Evolutionary conservation across 2,888 invertebrate species (phyloP), one percentile per base, ranked within the genome.

Genomic region (Celastrina argiolus): DNA sequence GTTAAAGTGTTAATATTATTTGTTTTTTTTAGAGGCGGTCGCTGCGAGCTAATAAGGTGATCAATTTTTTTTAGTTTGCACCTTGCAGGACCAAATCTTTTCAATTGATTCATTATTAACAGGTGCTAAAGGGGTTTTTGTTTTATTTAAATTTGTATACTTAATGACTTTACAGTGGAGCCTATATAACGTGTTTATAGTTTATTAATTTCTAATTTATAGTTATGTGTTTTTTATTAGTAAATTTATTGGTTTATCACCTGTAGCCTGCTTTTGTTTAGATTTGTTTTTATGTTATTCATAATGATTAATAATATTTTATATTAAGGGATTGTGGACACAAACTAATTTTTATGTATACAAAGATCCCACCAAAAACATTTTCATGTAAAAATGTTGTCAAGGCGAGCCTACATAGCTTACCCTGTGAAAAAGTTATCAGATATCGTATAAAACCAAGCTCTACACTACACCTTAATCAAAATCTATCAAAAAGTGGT

Each of bases 61-160:
- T 84, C 78, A 39, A 22, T 80, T 78, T 82, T 80, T 77, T 76
- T 75, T 72, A 77, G 77, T 81, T 85, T 88, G 87, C 88, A 90
- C 88, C 90, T 90, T 91, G 88, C 83, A 81, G 73, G 81, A 83
- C 84, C 81, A 78, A 83, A 82, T 81, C 77, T 80, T 80, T 75
- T 75, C 78, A 77, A 70, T 69, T 76, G 77, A 78, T 74, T 75
- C 76, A 69, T 84, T 80, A 85, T 83, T 84, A 77, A 84, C 87
- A 87, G 88, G 84, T 89, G 87, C 56, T 66, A 68, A 67, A 74
- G 74, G 73, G 73, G 71, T 76, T 76, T 64, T 26, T 18, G 56
- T 65, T 64, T 22, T 59, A 34, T 18, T 67, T 34, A 63, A 66
- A 58, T 26, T 65, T 18, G 31, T 18, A 14, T n/a, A 39, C 31